phyloP scores from a whole-genome alignment of 2,888 invertebrate genomes.

The Drosophila subsilvestris region DNA sequence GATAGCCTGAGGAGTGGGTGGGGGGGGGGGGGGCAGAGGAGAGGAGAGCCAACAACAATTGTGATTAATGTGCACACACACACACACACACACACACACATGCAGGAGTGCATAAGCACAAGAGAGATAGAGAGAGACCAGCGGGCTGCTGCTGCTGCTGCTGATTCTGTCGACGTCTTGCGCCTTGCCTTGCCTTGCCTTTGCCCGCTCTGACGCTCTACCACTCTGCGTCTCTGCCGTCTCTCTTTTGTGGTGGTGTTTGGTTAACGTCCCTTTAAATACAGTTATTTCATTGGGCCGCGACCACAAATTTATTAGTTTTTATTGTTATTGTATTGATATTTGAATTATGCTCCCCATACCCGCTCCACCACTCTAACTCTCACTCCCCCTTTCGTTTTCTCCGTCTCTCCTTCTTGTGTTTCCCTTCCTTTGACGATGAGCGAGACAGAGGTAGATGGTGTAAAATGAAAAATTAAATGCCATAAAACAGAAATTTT shows the following conservation, averaged over 20 bases:
- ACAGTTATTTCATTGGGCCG: constrained; percentile 85
- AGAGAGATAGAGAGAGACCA: constrained; percentile 8
- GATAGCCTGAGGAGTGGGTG: neutral
- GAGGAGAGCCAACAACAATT: constrained; percentile 19
- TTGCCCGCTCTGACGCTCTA: constrained; percentile 16
- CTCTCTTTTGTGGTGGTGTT: constrained; percentile 78
- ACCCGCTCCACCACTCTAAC: neutral
- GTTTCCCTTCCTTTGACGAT: neutral
- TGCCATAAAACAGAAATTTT: constrained; percentile 39
- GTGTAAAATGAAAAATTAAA: constrained; percentile 35
- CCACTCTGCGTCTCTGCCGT: neutral
- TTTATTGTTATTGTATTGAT: constrained; percentile 76
- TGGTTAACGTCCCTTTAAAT: constrained; percentile 84
- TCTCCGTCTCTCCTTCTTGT: neutral
- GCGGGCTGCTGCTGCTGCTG: constrained; percentile 7
- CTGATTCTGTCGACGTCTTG: neutral
- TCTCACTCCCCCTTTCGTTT: constrained; percentile 1
- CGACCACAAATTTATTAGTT: constrained; percentile 80
- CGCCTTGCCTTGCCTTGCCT: constrained; percentile 19
- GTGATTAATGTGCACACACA: constrained; percentile 43
- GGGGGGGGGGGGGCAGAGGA: neutral
- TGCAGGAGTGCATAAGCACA: constrained; percentile 11
- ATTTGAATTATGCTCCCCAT: constrained; percentile 60
- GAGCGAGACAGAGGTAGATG: neutral
- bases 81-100: constrained; percentile 9